Evolutionary conservation across 1,140 invertebrate genomes (phyloP), one percentile per base, ranked within the genome.

Genomic region (Centruroides sculpturatus): DNA sequence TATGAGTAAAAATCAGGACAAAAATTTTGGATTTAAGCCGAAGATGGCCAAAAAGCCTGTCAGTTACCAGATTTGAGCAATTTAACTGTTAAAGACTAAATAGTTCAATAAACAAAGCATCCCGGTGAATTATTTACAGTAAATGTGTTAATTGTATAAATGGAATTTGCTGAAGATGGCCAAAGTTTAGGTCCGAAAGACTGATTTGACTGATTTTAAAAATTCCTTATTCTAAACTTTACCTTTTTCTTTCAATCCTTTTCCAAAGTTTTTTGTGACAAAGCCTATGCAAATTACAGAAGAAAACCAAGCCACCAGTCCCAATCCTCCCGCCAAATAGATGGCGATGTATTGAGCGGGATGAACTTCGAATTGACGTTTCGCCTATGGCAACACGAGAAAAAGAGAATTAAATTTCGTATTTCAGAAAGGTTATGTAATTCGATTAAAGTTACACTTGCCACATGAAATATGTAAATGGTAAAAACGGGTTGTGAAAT

Each of bases 221-320:
- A 23, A 23, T 23, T 23, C 23, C 23, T 23, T 23, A 23, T 23
- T 23, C 23, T 23, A 23, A 23, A 23, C 23, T 23, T 23, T 23
- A 62, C 61, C 55, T 56, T 62, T 62, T 50, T 62, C 56, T 36
- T 62, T 62, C 9, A 62, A n/a, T 11, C 61, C 61, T 55, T 58
- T 62, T 13, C 57, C 61, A 59, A 62, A 62, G 47, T 59, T 35
- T 12, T 59, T 59, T 5, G 41, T 48, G 5, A 51, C 49, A 52
- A 58, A 62, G 35, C 59, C 58, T 10, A 62, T 56, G 7, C 56
- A 46, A 3, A 55, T 12, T 50, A 62, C 50, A 34, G 59, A 36
- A 5, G 46, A 47, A 8, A 58, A 35, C 61, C 61, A 62, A 50
- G 59, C 59, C 3, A 62, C 52, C 11, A 62, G 34, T 35, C 56